Evolutionary conservation across 1,140 invertebrate species (phyloP), one percentile per base, ranked within the genome.

Genomic region (Lordiphosa clarofinis): DNA sequence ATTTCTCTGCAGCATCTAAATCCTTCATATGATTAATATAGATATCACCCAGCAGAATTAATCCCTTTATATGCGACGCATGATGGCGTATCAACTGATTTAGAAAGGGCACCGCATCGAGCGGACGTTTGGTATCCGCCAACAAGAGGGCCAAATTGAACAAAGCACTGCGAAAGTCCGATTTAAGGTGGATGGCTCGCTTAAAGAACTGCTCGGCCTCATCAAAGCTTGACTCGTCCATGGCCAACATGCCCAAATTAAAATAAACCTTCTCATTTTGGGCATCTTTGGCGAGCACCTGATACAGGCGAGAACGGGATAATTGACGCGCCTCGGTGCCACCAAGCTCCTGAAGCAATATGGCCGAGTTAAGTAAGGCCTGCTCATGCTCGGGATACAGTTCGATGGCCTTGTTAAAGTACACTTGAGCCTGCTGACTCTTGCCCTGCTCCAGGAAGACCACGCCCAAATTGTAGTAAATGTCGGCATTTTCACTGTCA

Each of bases 391-490:
- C 96, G 0, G 97, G 97, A 90, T 98, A 95, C 86, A 97, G 92
- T 88, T 96, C 95, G 33, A 99, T 90, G 0, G 97, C 97, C 90
- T 96, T 96, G 86, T 99, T 96, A 76, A 99, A 92, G 88, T 98
- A 97, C 1, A 94, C 94, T 24, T 97, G 90, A 1, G 98, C 97
- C 88, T 98, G 95, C 0, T 95, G 94, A 1, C 95, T 93, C 89
- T 98, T 96, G 19, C 96, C 95, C 90, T 97, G 95, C 87, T 99
- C 97, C 65, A 99, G 90, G 64, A 96, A 94, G 0, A 99, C 97
- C 28, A 99, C 97, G 19, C 97, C 98, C 60, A 99, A 95, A 90
- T 99, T 99, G 86, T 99, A 99, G 90, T 98, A 98, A 75, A 99
- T 97, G 89, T 99, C 98, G 2, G 98, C 96, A 91, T 99, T 98